Evolutionary conservation across 2,888 invertebrate genomes (phyloP).

Genomic region (Ariolimax columbianus): DNA sequence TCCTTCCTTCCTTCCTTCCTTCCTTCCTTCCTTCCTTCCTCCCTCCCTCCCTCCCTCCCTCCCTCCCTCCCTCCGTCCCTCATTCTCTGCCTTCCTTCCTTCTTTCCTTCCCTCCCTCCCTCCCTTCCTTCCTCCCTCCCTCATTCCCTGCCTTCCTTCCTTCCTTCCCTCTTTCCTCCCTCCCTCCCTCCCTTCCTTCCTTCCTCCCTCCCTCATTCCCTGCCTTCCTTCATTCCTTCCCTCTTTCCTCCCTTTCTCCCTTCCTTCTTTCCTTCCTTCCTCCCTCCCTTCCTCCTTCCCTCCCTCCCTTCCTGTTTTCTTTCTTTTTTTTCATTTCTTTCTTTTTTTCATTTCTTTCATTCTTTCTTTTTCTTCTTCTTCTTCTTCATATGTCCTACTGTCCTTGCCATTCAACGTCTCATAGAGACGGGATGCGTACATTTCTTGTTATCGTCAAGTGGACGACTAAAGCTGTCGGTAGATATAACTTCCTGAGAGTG

Average conservation of each 20-base stretch:
- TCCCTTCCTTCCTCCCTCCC: slow-evolving; percentile 15
- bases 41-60: slow-evolving; percentile 2
- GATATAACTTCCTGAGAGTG: no score
- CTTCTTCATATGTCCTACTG: not conserved
- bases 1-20: slow-evolving; percentile 2
- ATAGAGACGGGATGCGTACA: no score
- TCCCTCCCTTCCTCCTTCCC: not conserved
- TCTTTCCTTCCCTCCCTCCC: slow-evolving; percentile 18
- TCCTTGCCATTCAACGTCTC: no score
- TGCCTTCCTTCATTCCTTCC: not conserved
- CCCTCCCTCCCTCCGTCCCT: slow-evolving; percentile 25
- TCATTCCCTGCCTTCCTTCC: slow-evolving; percentile 23
- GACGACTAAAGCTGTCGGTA: no score
- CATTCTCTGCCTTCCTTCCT: slow-evolving; percentile 14
- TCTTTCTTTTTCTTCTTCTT: not conserved
- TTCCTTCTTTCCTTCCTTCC: not conserved
- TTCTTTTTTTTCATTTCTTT: not conserved
- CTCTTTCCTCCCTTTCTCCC: not conserved
- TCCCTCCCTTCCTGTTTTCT: not conserved
- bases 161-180: not conserved
- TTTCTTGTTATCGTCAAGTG: no score
- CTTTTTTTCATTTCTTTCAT: not conserved
- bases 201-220: not conserved
- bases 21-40: not conserved
- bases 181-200: not conserved